Evolutionary conservation across 2,888 invertebrate species (phyloP).

Genomic region (Aporophyla lueneburgensis): DNA sequence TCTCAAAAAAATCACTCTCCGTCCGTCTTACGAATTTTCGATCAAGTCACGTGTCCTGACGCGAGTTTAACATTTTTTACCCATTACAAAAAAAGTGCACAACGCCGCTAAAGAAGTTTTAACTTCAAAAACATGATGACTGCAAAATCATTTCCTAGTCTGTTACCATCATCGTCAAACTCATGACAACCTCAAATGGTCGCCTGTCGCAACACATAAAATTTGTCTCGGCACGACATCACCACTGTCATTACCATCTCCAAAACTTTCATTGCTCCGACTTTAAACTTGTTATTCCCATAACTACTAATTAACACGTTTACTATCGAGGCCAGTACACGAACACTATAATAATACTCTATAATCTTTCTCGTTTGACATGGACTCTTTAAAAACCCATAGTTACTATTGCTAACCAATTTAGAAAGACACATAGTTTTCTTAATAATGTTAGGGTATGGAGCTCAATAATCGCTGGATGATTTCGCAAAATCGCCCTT

Average conservation of each 20-base stretch:
- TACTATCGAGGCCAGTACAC: conserved; percentile 65
- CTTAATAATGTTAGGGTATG: neutral
- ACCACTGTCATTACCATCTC: conserved; percentile 39
- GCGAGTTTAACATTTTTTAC: too few relatives aligned
- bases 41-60: too few relatives aligned
- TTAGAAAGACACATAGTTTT: neutral
- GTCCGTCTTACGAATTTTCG: too few relatives aligned
- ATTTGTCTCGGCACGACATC: conserved; percentile 25
- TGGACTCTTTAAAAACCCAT: conserved; percentile 53
- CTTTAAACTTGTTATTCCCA: conserved; percentile 39
- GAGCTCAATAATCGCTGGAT: conserved; percentile 21
- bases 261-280: conserved; percentile 53
- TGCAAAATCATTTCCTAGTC: conserved; percentile 20
- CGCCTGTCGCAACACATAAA: conserved; percentile 48
- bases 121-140: too few relatives aligned
- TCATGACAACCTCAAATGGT: conserved; percentile 34
- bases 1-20: too few relatives aligned
- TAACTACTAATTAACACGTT: conserved; percentile 70
- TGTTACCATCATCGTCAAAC: conserved; percentile 2
- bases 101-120: too few relatives aligned
- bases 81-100: too few relatives aligned
- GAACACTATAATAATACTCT: conserved; percentile 71
- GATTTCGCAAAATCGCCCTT: conserved; percentile 63
- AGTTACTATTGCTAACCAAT: conserved; percentile 22
- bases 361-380: conserved; percentile 69